Conservation (phyloP, 2,888 invertebrate species). For the Latheticus oryzae region DNA sequence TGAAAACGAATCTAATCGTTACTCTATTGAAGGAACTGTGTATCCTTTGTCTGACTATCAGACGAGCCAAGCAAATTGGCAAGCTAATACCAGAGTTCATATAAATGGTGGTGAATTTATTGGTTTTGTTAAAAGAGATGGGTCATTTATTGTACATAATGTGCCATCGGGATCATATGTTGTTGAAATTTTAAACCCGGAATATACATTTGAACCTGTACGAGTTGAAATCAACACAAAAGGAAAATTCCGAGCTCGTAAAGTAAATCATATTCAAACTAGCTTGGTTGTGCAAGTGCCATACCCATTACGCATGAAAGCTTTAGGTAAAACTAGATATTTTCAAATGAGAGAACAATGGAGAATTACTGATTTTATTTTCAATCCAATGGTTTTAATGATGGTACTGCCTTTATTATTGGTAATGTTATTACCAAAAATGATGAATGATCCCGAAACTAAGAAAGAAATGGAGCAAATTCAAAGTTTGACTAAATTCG, state of each 20-base stretch:
- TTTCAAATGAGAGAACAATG: constrained; percentile 97
- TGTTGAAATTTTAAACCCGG: constrained; percentile 90
- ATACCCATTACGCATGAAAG: constrained; percentile 92
- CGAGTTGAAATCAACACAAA: constrained; percentile 97
- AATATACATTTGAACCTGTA: constrained; percentile 92
- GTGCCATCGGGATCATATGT: constrained; percentile 91
- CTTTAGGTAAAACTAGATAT: constrained; percentile 81
- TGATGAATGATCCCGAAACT: constrained; percentile 98
- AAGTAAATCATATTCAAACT: constrained; percentile 94
- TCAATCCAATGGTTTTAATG: constrained; percentile 98
- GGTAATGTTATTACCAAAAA: constrained; percentile 93
- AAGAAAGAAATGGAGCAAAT: constrained; percentile 95
- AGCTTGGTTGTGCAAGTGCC: constrained; percentile 90
- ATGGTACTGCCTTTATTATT: constrained; percentile 93
- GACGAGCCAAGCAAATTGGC: constrained; percentile 74
- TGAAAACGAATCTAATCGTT: constrained; percentile 69
- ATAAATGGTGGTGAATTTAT: constrained; percentile 91
- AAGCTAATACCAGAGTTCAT: constrained; percentile 80
- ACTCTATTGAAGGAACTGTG: constrained; percentile 84
- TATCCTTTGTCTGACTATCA: constrained; percentile 75
- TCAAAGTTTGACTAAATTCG: constrained; percentile 83
- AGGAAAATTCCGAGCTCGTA: constrained; percentile 95
- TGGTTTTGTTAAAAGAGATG: constrained; percentile 91
- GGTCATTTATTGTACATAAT: constrained; percentile 88
- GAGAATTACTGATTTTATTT: constrained; percentile 95